Evolutionary conservation across 2,888 invertebrate genomes (phyloP).

Genomic region (Petrophora chlorosata): DNA sequence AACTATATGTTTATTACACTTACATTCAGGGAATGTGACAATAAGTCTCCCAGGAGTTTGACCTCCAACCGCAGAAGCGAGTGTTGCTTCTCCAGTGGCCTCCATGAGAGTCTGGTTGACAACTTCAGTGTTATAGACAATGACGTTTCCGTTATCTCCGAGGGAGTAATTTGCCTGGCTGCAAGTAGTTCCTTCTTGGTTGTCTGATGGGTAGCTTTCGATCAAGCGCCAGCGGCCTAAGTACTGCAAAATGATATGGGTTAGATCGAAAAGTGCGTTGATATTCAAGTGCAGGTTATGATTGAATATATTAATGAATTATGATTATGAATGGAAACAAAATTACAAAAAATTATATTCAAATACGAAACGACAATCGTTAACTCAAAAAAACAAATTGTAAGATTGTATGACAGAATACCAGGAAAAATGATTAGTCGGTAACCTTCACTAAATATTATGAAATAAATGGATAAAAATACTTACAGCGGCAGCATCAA

Average conservation of each 20-base stretch:
- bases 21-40: slow-evolving; percentile 64
- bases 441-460: neutral
- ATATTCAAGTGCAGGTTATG: too few relatives aligned
- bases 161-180: slow-evolving; percentile 68
- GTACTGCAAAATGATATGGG: slow-evolving; percentile 50
- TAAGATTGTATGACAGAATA: too few relatives aligned
- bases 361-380: too few relatives aligned
- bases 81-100: slow-evolving; percentile 79
- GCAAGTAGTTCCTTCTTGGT: slow-evolving; percentile 49
- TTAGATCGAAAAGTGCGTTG: too few relatives aligned
- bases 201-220: slow-evolving; percentile 45
- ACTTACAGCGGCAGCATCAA: slow-evolving; percentile 54
- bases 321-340: too few relatives aligned
- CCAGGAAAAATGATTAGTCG: too few relatives aligned
- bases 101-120: slow-evolving; percentile 70
- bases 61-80: slow-evolving; percentile 62
- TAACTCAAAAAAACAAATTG: too few relatives aligned
- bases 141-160: slow-evolving; percentile 48
- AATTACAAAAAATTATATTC: too few relatives aligned
- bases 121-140: slow-evolving; percentile 59
- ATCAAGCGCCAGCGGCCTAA: slow-evolving; percentile 50
- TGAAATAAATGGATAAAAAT: neutral
- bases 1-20: slow-evolving; percentile 17
- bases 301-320: too few relatives aligned
- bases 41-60: slow-evolving; percentile 81